Evolutionary conservation across 2,113 vertebrate species (phyloP).

Genomic region (Deroptyus accipitrinus): DNA sequence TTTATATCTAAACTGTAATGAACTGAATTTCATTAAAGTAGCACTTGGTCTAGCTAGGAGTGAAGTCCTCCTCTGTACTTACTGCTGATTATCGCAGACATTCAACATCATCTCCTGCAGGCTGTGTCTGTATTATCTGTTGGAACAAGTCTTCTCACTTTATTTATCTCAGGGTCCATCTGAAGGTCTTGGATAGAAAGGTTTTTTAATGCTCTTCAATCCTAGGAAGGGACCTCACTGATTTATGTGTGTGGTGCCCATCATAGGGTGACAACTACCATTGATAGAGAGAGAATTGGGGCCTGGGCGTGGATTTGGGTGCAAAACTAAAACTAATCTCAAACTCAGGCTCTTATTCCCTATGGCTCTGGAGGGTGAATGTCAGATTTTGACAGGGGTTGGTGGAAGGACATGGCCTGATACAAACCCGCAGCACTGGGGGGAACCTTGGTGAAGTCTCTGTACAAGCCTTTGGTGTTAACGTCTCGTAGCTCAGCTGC

Average conservation of each 20-base stretch:
- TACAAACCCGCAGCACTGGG: background rate
- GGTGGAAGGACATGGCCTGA: background rate
- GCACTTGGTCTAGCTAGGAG: background rate
- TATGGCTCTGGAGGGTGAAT: background rate
- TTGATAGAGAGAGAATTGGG: background rate
- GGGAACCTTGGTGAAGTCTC: background rate
- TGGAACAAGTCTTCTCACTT: background rate
- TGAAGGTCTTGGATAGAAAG: background rate
- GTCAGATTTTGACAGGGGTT: background rate
- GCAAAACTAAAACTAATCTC: background rate
- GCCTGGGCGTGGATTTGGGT: background rate
- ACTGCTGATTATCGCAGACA: background rate
- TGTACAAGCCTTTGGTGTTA: background rate
- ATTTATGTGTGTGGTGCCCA: accelerated
- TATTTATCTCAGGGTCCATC: background rate
- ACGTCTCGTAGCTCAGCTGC: background rate
- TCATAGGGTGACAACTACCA: too few species aligned
- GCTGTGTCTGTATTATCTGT: background rate
- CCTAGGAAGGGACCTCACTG: background rate
- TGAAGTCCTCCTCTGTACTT: background rate
- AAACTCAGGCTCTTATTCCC: background rate
- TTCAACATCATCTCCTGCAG: background rate
- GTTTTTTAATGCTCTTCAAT: background rate
- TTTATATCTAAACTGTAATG: slow-evolving; percentile 1
- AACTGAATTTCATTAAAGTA: background rate